Evolutionary conservation across 2,113 vertebrate genomes (phyloP), one percentile per base, ranked within the genome.

Genomic region (Puma concolor): DNA sequence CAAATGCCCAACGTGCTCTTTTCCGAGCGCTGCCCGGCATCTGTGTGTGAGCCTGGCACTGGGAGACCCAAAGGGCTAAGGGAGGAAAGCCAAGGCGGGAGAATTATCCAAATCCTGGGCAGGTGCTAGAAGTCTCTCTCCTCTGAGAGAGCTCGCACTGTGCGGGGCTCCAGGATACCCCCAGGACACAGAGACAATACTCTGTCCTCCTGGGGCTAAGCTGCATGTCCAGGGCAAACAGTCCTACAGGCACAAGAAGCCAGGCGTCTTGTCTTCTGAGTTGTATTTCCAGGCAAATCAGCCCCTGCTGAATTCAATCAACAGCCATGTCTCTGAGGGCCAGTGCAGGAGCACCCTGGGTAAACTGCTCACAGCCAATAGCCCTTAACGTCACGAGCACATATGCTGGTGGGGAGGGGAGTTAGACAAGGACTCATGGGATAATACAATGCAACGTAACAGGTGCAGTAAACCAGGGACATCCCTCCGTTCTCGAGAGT

Each of bases 1-100:
- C 97, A 98, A 81, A 92, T 15, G n/a, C 88, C 92, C 17, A 8
- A 31, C 31, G 8, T 3, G 74, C 44, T 52, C 74, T 90, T 76
- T 74, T 33, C 29, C 21, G 50, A 66, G 69, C 2, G 17, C 44
- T 9, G 19, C 14, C 25, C 11, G 8, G 63, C 5, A 13, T 27
- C 38, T 36, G 21, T 27, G 21, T 19, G 17, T 5, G 44, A 89
- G n/a, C 57, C 64, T 48, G 38, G 64, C 0, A 2, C 57, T 84
- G 19, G 13, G 27, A 85, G 29, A 77, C 81, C 71, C 36, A 33
- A 31, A 57, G 63, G 29, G 16, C 36, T 19, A 54, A 50, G 64
- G 66, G 44, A 57, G 52, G 54, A 86, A 12, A 41, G 17, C 48
- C 31, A 17, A 72, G 33, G 79, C 80, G 77, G 41, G 54, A 64